Evolutionary conservation across 2,888 invertebrate genomes (phyloP).

Genomic region (Oasisia sp.): DNA sequence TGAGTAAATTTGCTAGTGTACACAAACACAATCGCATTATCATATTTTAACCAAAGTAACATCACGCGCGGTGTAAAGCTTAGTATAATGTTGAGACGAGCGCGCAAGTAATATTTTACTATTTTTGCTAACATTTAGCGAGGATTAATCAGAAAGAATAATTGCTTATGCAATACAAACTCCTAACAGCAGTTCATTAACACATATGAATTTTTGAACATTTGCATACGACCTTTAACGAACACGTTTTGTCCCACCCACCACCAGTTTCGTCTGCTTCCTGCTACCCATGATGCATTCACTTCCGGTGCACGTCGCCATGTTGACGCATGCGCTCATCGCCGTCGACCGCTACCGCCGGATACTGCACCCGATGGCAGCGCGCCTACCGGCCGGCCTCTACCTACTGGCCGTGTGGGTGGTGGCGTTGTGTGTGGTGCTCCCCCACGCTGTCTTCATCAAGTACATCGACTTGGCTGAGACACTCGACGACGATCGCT

Average conservation of each 20-base stretch:
- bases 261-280: slow-evolving; percentile 73
- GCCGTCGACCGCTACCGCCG: slow-evolving; percentile 77
- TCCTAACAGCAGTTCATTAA: no score
- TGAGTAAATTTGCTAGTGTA: no score
- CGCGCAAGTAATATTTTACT: no score
- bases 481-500: slow-evolving; percentile 62
- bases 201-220: no score
- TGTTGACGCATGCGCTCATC: slow-evolving; percentile 76
- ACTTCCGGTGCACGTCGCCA: slow-evolving; percentile 77
- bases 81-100: no score
- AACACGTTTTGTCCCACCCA: background rate
- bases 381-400: slow-evolving; percentile 74
- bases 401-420: slow-evolving; percentile 79
- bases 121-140: no score
- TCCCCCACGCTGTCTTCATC: slow-evolving; percentile 80
- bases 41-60: no score
- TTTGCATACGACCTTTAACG: no score
- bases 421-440: slow-evolving; percentile 76
- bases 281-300: slow-evolving; percentile 81
- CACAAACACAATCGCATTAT: no score
- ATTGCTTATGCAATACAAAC: no score
- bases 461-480: slow-evolving; percentile 77
- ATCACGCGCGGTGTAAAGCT: no score
- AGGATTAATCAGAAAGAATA: no score
- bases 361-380: slow-evolving; percentile 74